Percentiles rank a stretch among this genome's conserved stretches.
These are phyloP conservation scores for Bungarus multicinctus DNA, from an alignment of 2,113 vertebrate genomes.

Conservation along the genomic window DNA sequence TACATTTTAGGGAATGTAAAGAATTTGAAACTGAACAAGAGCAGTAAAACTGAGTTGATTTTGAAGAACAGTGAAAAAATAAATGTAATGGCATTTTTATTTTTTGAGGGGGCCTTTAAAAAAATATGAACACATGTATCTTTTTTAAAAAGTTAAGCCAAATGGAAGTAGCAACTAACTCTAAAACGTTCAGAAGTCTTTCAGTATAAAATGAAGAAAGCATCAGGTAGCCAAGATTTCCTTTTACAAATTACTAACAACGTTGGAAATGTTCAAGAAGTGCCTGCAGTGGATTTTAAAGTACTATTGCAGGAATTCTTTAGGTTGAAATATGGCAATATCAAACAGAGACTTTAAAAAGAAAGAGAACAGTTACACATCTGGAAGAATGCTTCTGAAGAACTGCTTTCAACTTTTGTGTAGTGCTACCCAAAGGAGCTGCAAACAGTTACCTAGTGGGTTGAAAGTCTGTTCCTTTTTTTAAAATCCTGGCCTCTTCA, in stretches of 20 bases:
- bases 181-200: neutral
- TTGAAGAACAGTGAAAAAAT: neutral
- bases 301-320: constrained; percentile 9
- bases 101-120: neutral
- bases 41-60: neutral
- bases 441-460: neutral
- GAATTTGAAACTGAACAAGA: neutral
- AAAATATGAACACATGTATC: neutral
- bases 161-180: neutral
- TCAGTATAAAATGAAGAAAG: neutral
- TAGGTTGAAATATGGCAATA: constrained; percentile 5
- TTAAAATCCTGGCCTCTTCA: constrained; percentile 8
- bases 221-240: neutral
- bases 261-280: constrained; percentile 37
- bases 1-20: neutral
- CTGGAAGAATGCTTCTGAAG: constrained; percentile 16
- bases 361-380: neutral
- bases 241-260: constrained; percentile 16
- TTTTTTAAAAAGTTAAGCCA: neutral
- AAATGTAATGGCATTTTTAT: neutral
- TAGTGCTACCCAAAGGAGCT: constrained; percentile 12
- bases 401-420: neutral
- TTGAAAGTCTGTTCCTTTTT: constrained; percentile 31
- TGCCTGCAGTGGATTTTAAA: constrained; percentile 35
- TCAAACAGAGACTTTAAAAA: constrained; percentile 12